phyloP scores from a whole-genome alignment of 2,888 invertebrate genomes.

The Labia minor region DNA sequence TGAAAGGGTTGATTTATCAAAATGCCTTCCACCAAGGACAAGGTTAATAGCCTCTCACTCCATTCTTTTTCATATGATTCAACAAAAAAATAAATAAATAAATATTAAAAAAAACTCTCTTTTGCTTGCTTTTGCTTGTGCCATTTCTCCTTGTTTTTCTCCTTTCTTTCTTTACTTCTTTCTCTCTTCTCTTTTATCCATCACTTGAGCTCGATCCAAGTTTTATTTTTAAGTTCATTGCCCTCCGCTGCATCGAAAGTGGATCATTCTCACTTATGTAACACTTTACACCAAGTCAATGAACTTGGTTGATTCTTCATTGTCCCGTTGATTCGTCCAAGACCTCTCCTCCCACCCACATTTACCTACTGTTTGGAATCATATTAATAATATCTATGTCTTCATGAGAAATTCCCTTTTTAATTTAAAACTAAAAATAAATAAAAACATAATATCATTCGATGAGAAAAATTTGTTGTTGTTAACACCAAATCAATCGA shows the following conservation, averaged over 20 bases:
- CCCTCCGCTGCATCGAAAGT: not conserved
- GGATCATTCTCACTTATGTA: slow-evolving; percentile 13
- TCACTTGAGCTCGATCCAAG: not conserved
- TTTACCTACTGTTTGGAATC: not conserved
- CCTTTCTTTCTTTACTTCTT: not conserved
- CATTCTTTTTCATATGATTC: not conserved
- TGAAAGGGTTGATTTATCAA: too few relatives aligned
- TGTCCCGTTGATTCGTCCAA: not conserved
- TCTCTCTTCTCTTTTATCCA: not conserved
- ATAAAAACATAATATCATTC: too few relatives aligned
- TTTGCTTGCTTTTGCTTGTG: not conserved
- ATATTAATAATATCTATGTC: not conserved
- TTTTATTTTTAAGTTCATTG: not conserved
- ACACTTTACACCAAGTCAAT: not conserved
- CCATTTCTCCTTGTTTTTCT: not conserved
- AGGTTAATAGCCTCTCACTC: not conserved
- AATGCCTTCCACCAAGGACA: not conserved
- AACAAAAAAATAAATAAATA: too few relatives aligned
- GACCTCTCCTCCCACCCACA: not conserved
- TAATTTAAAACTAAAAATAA: not conserved
- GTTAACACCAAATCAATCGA: too few relatives aligned
- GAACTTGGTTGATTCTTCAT: not conserved
- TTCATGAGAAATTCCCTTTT: not conserved
- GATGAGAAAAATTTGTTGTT: too few relatives aligned
- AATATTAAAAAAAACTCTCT: not conserved